Percentiles rank a stretch among this genome's conserved stretches.
These are phyloP conservation scores for Apaloderma vittatum DNA, from an alignment of 2,113 vertebrate genomes.

Conservation along the genomic window DNA sequence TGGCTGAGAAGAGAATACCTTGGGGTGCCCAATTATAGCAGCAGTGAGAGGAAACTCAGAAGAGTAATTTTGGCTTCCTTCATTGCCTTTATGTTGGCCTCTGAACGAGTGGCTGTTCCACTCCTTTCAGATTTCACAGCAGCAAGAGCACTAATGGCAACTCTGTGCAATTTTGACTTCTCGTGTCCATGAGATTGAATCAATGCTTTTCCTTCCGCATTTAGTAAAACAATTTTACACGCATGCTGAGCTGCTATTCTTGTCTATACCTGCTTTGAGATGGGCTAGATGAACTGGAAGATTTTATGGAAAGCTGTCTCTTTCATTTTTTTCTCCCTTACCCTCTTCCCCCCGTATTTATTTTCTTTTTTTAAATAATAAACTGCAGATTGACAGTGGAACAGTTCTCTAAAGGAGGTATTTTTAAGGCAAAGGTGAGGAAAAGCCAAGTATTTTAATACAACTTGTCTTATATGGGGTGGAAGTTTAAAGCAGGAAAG, in stretches of 20 bases:
- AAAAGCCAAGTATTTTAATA: background rate
- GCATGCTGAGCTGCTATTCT: conserved; percentile 34
- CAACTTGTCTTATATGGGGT: background rate
- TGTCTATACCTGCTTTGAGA: conserved; percentile 32
- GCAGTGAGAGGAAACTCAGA: conserved; percentile 53
- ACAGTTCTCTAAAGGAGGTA: background rate
- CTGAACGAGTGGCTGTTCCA: background rate
- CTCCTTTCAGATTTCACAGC: conserved; percentile 49
- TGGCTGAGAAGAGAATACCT: conserved; percentile 46
- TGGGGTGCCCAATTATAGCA: conserved; percentile 55
- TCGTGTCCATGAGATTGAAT: background rate
- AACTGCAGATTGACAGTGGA: background rate
- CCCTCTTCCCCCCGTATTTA: rapidly evolving
- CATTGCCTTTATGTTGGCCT: conserved; percentile 55
- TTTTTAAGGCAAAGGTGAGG: background rate
- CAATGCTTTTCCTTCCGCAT: conserved; percentile 8
- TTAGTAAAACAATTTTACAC: conserved; percentile 59
- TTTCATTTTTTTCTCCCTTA: background rate
- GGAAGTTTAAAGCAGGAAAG: background rate
- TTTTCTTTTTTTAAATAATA: background rate
- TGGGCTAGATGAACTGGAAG: conserved; percentile 33
- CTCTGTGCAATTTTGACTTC: conserved; percentile 44
- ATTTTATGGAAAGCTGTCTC: background rate
- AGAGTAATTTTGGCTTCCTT: conserved; percentile 58
- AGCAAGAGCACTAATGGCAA: conserved; percentile 33